Conservation (phyloP, 2,888 invertebrate species). For the Mimas tiliae region DNA sequence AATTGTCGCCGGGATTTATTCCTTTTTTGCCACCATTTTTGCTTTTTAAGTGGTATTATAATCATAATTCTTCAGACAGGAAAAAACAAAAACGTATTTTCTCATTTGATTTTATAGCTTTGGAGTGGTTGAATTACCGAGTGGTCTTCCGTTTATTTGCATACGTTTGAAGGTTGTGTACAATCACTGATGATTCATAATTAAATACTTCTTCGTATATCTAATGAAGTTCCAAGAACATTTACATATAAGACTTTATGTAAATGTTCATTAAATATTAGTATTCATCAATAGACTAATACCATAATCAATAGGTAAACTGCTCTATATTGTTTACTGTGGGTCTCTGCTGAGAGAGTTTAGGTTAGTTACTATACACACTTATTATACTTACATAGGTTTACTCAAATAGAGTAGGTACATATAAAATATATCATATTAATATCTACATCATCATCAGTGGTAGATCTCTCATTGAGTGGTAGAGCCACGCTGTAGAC, state of each 20-base stretch:
- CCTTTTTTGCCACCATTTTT: not conserved
- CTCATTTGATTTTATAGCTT: not conserved
- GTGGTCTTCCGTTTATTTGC: conserved; percentile 4
- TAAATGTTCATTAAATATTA: no score
- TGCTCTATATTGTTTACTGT: no score
- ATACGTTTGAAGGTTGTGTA: conserved; percentile 13
- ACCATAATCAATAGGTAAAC: no score
- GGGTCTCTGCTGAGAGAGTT: no score
- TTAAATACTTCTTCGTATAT: conserved; percentile 44
- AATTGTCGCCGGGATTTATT: conserved; percentile 9
- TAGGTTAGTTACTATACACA: no score
- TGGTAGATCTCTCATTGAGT: no score
- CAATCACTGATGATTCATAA: conserved; percentile 22
- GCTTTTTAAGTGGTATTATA: not conserved
- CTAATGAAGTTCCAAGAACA: not conserved
- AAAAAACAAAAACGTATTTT: conserved; percentile 11
- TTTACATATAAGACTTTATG: not conserved
- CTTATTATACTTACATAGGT: no score
- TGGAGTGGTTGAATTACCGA: not conserved
- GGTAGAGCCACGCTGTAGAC: no score
- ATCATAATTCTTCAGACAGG: not conserved
- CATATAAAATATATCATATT: no score
- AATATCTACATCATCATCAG: no score
- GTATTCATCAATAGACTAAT: no score
- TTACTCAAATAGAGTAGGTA: no score